Evolutionary conservation across 1,140 invertebrate genomes (phyloP).

Genomic region (Schmidtea mediterranea): DNA sequence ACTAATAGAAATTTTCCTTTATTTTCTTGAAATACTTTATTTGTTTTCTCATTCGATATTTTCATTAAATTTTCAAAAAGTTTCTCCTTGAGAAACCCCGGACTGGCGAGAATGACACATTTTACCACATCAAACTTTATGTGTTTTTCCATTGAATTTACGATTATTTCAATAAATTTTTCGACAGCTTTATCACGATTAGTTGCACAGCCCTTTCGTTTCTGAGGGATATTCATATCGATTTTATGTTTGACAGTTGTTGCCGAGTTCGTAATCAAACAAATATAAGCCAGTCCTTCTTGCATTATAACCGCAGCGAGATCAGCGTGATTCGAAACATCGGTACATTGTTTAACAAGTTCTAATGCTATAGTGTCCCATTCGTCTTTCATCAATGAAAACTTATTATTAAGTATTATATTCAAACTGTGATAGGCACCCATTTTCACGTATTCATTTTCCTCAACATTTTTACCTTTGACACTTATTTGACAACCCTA

Average conservation of each 20-base stretch:
- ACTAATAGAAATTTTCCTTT: slow-evolving; percentile 76
- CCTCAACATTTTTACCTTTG: slow-evolving; percentile 53
- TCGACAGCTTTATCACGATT: slow-evolving; percentile 83
- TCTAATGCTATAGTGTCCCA: slow-evolving; percentile 84
- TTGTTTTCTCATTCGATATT: slow-evolving; percentile 44
- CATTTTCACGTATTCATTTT: slow-evolving; percentile 97
- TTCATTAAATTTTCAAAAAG: slow-evolving; percentile 44
- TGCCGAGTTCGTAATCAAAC: slow-evolving; percentile 83
- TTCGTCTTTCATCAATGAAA: slow-evolving; percentile 52
- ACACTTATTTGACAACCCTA: slow-evolving; percentile 1
- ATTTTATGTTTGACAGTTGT: slow-evolving; percentile 85
- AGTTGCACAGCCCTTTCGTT: slow-evolving; percentile 58
- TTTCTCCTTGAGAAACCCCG: slow-evolving; percentile 88
- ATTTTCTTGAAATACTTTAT: slow-evolving; percentile 69
- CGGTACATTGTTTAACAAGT: slow-evolving; percentile 36
- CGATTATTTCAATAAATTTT: slow-evolving; percentile 74
- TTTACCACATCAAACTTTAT: slow-evolving; percentile 87
- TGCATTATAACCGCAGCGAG: slow-evolving; percentile 80
- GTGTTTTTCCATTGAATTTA: slow-evolving; percentile 72
- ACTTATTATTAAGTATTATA: slow-evolving; percentile 76
- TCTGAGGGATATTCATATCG: slow-evolving; percentile 72
- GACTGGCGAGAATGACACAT: slow-evolving; percentile 76
- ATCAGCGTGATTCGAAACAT: slow-evolving; percentile 47
- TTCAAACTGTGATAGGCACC: slow-evolving; percentile 93
- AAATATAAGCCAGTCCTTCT: slow-evolving; percentile 75